Evolutionary conservation across 2,888 invertebrate species (phyloP).

Genomic region (Melolontha melolontha): DNA sequence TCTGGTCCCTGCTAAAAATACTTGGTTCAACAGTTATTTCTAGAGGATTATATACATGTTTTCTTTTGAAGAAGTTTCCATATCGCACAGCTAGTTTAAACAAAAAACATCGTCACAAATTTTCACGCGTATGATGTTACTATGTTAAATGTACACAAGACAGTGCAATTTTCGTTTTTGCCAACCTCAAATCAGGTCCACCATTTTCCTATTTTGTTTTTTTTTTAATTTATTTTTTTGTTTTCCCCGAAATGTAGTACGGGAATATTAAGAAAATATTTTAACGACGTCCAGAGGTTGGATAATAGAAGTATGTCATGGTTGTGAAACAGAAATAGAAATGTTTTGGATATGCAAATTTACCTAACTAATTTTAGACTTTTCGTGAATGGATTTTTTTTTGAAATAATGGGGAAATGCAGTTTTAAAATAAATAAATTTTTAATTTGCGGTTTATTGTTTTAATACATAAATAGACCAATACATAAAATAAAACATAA

Average conservation of each 20-base stretch:
- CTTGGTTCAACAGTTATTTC: conserved; percentile 63
- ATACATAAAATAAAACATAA: no score
- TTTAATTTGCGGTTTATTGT: no score
- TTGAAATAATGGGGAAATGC: no score
- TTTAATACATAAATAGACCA: no score
- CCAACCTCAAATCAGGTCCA: neutral
- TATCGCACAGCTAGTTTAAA: conserved; percentile 46
- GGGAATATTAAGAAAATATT: conserved; percentile 20
- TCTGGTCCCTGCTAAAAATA: conserved; percentile 66
- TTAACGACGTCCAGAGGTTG: conserved; percentile 20
- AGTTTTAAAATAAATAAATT: no score
- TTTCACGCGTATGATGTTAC: neutral
- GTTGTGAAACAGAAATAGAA: conserved; percentile 38
- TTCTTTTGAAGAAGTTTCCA: conserved; percentile 62
- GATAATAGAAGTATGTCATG: conserved; percentile 38
- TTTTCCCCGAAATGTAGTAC: conserved; percentile 1
- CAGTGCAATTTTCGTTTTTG: neutral
- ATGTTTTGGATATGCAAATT: conserved; percentile 20
- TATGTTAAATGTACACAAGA: neutral
- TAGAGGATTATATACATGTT: conserved; percentile 62
- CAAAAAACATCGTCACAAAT: conserved; percentile 9
- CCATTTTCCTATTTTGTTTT: neutral
- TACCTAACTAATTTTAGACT: neutral
- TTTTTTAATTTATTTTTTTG: no score
- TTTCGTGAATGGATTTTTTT: no score